Percentiles rank a stretch among this genome's conserved stretches.
These are phyloP conservation scores for Coelopa frigida DNA, from an alignment of 1,140 invertebrate species.

Conservation along the genomic window DNA sequence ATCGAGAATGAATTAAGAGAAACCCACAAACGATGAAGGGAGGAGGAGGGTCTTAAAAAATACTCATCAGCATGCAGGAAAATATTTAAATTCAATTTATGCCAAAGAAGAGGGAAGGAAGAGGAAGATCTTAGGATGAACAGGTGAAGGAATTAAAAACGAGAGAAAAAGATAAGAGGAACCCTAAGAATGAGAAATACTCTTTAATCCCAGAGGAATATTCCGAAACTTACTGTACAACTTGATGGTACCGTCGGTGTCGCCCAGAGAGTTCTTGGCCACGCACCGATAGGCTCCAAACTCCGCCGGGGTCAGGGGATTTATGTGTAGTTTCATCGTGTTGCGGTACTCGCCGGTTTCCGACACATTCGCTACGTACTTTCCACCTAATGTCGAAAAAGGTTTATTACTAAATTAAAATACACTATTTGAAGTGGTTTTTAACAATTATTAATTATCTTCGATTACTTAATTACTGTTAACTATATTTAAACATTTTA, in stretches of 20 bases:
- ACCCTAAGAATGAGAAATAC: not conserved
- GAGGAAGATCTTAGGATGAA: not conserved
- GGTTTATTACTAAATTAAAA: slow-evolving; percentile 14
- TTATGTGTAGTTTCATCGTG: slow-evolving; percentile 69
- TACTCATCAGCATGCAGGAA: too few species aligned
- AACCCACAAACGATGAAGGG: too few species aligned
- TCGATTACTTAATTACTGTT: too few species aligned
- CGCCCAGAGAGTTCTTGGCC: slow-evolving; percentile 81
- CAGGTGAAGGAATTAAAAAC: not conserved
- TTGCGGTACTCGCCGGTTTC: slow-evolving; percentile 64
- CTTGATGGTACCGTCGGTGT: slow-evolving; percentile 79
- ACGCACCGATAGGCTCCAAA: slow-evolving; percentile 79
- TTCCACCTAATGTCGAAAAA: slow-evolving; percentile 53
- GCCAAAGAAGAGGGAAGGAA: not conserved
- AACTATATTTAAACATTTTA: too few species aligned
- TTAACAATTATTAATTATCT: not conserved
- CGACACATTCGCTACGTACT: slow-evolving; percentile 62
- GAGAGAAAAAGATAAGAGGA: not conserved
- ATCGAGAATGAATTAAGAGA: too few species aligned
- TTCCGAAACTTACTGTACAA: slow-evolving; percentile 76
- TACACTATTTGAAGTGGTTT: not conserved
- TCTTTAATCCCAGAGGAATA: too few species aligned
- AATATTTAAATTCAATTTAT: not conserved
- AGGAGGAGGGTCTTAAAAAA: too few species aligned
- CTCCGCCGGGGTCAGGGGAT: slow-evolving; percentile 56